These are phyloP conservation scores for Pristionchus entomophagus DNA, from an alignment of 2,888 invertebrate species.

Conservation along the genomic window DNA sequence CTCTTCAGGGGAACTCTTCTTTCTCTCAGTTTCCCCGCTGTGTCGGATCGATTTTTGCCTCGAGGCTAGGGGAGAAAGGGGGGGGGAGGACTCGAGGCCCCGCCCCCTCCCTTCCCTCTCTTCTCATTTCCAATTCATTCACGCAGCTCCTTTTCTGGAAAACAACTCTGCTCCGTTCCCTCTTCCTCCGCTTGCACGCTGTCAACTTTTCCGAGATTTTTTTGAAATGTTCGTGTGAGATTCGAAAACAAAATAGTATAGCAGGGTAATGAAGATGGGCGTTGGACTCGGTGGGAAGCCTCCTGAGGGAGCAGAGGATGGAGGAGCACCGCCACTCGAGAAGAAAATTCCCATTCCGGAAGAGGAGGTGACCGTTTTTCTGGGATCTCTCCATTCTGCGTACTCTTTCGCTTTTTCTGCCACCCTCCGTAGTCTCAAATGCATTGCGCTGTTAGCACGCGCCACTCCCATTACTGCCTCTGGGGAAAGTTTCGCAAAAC, in stretches of 20 bases:
- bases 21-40: conserved; percentile 11
- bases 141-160: background rate
- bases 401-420: too few species aligned
- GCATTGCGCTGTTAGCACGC: too few species aligned
- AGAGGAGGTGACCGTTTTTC: too few species aligned
- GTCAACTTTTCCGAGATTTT: background rate
- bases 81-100: background rate
- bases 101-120: conserved; percentile 9
- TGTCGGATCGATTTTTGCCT: background rate
- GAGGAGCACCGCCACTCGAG: background rate
- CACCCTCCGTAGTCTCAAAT: too few species aligned
- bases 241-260: background rate
- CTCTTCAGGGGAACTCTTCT: background rate
- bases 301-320: background rate
- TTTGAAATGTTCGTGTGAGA: background rate
- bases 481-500: too few species aligned
- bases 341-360: background rate
- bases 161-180: background rate
- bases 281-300: background rate
- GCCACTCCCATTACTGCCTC: too few species aligned
- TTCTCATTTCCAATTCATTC: conserved; percentile 40
- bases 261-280: background rate
- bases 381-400: background rate
- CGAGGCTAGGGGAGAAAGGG: background rate
- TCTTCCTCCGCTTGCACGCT: background rate